Evolutionary conservation across 1,140 invertebrate species (phyloP), one percentile per base, ranked within the genome.

Genomic region (Macrocentrus cingulum): DNA sequence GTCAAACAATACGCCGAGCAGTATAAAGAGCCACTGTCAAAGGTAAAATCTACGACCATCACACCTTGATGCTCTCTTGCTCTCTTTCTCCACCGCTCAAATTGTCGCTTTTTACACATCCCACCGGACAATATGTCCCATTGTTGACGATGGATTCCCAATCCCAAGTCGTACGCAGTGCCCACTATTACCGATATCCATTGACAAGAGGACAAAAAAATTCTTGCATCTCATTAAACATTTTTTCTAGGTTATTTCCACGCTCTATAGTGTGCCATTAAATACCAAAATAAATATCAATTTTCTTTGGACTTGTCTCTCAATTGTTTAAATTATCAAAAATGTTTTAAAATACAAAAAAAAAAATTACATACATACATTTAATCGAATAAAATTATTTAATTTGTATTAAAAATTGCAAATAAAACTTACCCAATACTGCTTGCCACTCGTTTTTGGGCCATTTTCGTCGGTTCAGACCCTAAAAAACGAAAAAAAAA

Each of bases 401-500:
- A 39, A 4, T 39, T 39, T 5, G 8, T 11, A n/a, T 15, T 39
- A 39, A 7, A 7, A 34, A 39, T 37, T 51, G 1, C 6, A 45
- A 50, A 8, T 44, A 56, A 60, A 52, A 82, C 83, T 84, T 63
- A 85, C 83, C 83, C 84, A 77, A 85, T 81, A 62, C 83, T 84
- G 58, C 81, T 80, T 62, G 81, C 79, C 60, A 80, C 78, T 57
- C 83, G 77, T 78, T 85, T 85, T 71, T 83, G 83, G 67, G 83
- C 78, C 69, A 83, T 81, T 76, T 84, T 85, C 61, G 77, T 83
- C 62, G 82, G 80, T 76, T 85, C 83, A 71, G 80, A 81, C 77
- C 84, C 84, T 85, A 59, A 6, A 81, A 80, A 39, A n/a, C 15
- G 5, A 19, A 18, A 51, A 32, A 19, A 51, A 34, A 29, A 6